phyloP scores from a whole-genome alignment of 2,888 invertebrate species.

The Leptura quadrifasciata region DNA sequence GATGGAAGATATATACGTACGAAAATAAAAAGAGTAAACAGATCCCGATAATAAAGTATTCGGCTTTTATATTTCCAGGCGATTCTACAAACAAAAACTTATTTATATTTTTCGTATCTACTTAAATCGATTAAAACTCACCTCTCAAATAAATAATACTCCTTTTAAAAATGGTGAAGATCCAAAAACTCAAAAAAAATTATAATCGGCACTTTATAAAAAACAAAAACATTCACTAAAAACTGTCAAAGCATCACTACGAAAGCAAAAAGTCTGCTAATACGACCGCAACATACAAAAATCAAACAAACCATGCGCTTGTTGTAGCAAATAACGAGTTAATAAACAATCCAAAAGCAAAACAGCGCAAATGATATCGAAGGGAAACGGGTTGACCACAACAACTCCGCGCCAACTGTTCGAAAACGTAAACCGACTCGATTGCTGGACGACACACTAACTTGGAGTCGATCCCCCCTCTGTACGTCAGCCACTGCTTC shows the following conservation, averaged over 20 bases:
- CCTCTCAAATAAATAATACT: constrained; percentile 8
- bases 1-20: background rate
- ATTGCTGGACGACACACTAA: constrained; percentile 41
- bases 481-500: constrained; percentile 40
- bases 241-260: constrained; percentile 8
- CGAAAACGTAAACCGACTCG: constrained; percentile 38
- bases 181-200: constrained; percentile 10
- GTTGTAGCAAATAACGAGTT: background rate
- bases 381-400: constrained; percentile 38
- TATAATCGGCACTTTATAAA: constrained; percentile 17
- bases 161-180: background rate
- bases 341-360: constrained; percentile 32
- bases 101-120: background rate
- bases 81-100: background rate
- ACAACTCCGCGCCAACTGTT: constrained; percentile 39
- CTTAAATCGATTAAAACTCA: background rate
- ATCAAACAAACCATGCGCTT: background rate
- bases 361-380: constrained; percentile 34
- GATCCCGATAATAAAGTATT: background rate
- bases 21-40: constrained; percentile 2
- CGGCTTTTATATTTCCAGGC: background rate
- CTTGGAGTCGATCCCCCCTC: constrained; percentile 43
- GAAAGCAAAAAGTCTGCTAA: background rate
- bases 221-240: constrained; percentile 30
- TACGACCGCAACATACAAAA: constrained; percentile 8